Evolutionary conservation across 2,113 vertebrate species (phyloP), one percentile per base, ranked within the genome.

Genomic region (Etheostoma spectabile): DNA sequence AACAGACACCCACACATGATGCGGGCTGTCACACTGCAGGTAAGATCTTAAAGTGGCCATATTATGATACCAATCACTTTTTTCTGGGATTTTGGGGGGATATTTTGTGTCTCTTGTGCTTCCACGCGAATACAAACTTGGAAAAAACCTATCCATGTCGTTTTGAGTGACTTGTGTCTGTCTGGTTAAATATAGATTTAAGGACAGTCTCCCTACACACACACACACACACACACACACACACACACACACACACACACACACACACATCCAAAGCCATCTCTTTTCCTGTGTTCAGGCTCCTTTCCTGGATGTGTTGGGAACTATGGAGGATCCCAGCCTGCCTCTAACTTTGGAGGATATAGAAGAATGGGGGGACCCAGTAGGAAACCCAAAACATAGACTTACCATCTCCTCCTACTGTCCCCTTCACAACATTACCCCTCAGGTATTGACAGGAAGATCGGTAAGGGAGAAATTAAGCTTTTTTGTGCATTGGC

Each of bases 331-430:
- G 95, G 94, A 97, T 65, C 93, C 93, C 51, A 89, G 93, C 57
- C 96, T 98, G 48, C 97, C 97, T 45, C 94, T 99, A 56, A 99
- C 97, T n/a, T 42, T 93, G 57, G 98, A 99, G 93, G 98, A 99
- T 86, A 93, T 95, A 82, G 98, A 97, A 67, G 98, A 99, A 85
- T 99, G 98, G 98, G 98, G 98, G 6, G 95, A 97, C 88, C 97
- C 97, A 35, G 80, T 95, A 35, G 90, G 89, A 80, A 93, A 97
- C 88, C 88, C 94, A 64, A 89, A 90, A 55, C 94, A 95, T 52
- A 94, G 90, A 88, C 92, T 93, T 46, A 93, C 93, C 89, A 97
- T 99, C 87, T 93, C 96, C 85, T 96, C 93, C 79, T 99, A 99
- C 88, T 99, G 98, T 85, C 98, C 98, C 21, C 96, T 95, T 86